A percentile compares a stretch with the other conserved stretches of the same genome.
Conservation (phyloP, 2,888 invertebrate species). For the Nephrotoma appendiculata region DNA sequence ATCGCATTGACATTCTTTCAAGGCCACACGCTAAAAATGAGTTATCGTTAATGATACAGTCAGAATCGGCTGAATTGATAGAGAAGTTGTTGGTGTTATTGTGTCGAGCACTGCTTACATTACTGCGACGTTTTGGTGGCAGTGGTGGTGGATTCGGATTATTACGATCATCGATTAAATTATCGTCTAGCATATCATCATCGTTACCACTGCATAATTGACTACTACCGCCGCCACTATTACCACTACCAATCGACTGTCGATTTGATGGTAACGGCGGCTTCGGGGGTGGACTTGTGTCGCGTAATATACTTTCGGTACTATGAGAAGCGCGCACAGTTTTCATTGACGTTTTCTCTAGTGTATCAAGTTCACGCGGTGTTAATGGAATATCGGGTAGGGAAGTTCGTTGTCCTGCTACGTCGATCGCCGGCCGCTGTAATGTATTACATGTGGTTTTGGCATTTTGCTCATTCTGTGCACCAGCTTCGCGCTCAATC, state of each 20-base stretch:
- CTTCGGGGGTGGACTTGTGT: conserved; percentile 69
- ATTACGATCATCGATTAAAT: conserved; percentile 41
- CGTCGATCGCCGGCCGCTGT: conserved; percentile 28
- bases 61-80: conserved; percentile 21
- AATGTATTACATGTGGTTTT: conserved; percentile 21
- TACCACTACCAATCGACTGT: background rate
- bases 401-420: conserved; percentile 47
- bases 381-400: conserved; percentile 70
- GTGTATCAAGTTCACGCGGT: conserved; percentile 39
- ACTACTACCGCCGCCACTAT: background rate
- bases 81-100: conserved; percentile 16
- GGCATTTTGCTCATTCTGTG: conserved; percentile 8
- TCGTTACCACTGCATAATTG: conserved; percentile 5
- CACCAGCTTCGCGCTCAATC: conserved; percentile 37
- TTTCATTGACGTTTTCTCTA: conserved; percentile 34
- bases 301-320: conserved; percentile 62
- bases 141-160: conserved; percentile 60
- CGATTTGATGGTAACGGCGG: conserved; percentile 52
- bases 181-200: conserved; percentile 22
- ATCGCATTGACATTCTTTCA: conserved; percentile 56
- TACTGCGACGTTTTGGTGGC: conserved; percentile 54
- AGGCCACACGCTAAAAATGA: conserved; percentile 48
- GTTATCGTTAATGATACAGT: conserved; percentile 32
- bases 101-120: conserved; percentile 34
- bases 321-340: conserved; percentile 65